A percentile compares a stretch with the other conserved stretches of the same genome.
Conservation (phyloP, 2,113 vertebrate genomes). For the Tachuris rubrigastra region DNA sequence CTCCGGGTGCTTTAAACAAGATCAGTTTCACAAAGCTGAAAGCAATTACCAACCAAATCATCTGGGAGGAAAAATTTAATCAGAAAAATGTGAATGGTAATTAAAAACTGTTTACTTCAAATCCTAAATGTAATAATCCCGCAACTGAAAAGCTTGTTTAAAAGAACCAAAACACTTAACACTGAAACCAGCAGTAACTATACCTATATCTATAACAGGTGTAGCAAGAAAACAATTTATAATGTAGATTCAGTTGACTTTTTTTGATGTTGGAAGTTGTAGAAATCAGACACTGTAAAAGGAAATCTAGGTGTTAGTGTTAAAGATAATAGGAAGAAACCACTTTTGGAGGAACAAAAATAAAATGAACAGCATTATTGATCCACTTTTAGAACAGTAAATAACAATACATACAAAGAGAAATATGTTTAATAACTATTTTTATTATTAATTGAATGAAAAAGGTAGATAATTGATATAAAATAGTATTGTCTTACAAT, state of each 20-base stretch:
- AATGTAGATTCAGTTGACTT: neutral
- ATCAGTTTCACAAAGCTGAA: neutral
- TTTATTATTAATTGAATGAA: neutral
- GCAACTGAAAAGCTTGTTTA: neutral
- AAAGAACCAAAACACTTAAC: neutral
- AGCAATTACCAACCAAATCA: neutral
- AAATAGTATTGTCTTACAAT: neutral
- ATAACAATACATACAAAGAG: neutral
- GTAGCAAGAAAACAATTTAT: neutral
- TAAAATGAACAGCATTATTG: neutral
- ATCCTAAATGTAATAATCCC: neutral
- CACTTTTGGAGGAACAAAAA: neutral
- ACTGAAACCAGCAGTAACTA: neutral
- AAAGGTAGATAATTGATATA: neutral
- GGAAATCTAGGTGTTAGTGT: neutral
- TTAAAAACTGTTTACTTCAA: conserved; percentile 44
- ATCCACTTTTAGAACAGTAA: neutral
- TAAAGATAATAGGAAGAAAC: neutral
- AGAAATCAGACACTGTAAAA: neutral
- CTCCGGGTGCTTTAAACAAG: neutral
- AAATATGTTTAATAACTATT: neutral
- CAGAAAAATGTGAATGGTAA: conserved; percentile 41
- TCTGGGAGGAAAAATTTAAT: conserved; percentile 40
- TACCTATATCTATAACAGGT: neutral
- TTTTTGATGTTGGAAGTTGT: neutral